Conservation (phyloP, 2,888 invertebrate genomes). For the Latrodectus hesperus region DNA sequence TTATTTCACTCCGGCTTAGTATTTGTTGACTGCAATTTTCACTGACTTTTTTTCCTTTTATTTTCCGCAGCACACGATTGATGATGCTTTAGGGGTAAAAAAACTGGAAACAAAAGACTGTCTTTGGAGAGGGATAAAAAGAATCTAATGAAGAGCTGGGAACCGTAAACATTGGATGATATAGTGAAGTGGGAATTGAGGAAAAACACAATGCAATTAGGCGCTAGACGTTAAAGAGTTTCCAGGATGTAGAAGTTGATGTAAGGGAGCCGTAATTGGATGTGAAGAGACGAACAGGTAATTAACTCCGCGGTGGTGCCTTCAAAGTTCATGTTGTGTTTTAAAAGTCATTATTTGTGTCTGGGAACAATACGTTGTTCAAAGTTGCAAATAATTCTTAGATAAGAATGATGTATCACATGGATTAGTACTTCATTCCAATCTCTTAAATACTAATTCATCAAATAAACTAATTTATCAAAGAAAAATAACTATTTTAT, state of each 20-base stretch:
- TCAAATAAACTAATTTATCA: too few species aligned
- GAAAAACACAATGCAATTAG: conserved; percentile 3
- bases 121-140: background rate
- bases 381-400: too few species aligned
- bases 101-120: conserved; percentile 20
- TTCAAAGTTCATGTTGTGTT: background rate
- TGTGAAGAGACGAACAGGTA: background rate
- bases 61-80: conserved; percentile 2
- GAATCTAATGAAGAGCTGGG: background rate
- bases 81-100: background rate
- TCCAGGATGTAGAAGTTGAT: background rate
- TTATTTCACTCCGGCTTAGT: conserved; percentile 16
- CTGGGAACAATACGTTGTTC: too few species aligned
- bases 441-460: too few species aligned
- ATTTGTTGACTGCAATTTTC: conserved; percentile 15
- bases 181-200: background rate
- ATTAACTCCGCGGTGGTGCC: background rate
- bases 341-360: background rate
- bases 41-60: background rate
- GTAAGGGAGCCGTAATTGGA: background rate
- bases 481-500: too few species aligned
- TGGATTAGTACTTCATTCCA: too few species aligned
- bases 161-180: conserved; percentile 3
- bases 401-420: too few species aligned
- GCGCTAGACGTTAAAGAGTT: background rate